A percentile compares a stretch with the other conserved stretches of the same genome.
phyloP scores from a whole-genome alignment of 2,888 invertebrate species.

The Crocallis elinguaria region DNA sequence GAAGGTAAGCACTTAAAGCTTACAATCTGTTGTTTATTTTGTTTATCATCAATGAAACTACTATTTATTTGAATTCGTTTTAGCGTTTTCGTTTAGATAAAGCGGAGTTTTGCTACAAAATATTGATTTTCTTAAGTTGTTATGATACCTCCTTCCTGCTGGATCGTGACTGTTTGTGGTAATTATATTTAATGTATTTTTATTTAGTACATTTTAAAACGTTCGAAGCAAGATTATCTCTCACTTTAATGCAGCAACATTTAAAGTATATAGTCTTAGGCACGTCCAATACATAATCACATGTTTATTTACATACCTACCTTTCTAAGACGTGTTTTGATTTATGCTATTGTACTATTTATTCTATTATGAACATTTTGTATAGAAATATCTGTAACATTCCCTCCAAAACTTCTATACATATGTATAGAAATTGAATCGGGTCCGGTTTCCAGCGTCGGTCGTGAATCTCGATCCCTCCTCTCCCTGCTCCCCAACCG shows the following conservation, averaged over 20 bases:
- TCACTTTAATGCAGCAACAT: not conserved
- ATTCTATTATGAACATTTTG: conserved; percentile 5
- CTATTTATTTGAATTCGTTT: conserved; percentile 6
- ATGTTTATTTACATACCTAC: not conserved
- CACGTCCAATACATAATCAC: conserved; percentile 2
- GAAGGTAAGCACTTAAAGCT: conserved; percentile 84
- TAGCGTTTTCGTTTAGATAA: not conserved
- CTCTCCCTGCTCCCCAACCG: conserved; percentile 56
- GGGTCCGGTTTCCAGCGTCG: conserved; percentile 58
- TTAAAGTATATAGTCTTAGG: not conserved
- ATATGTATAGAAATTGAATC: conserved; percentile 49
- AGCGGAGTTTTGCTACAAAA: not conserved
- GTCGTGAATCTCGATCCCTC: conserved; percentile 70
- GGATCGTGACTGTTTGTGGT: not conserved
- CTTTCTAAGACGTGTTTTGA: conserved; percentile 10
- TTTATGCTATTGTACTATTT: not conserved
- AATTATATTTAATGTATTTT: not conserved
- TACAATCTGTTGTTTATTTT: conserved; percentile 36
- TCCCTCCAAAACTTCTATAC: conserved; percentile 44
- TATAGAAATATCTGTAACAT: conserved; percentile 29
- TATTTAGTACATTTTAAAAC: not conserved
- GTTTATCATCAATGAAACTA: conserved; percentile 39
- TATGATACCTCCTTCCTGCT: not conserved
- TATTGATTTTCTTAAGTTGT: not conserved
- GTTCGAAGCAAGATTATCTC: not conserved